These are phyloP conservation scores for Aegithalos caudatus DNA, from an alignment of 2,113 vertebrate species.

Conservation along the genomic window DNA sequence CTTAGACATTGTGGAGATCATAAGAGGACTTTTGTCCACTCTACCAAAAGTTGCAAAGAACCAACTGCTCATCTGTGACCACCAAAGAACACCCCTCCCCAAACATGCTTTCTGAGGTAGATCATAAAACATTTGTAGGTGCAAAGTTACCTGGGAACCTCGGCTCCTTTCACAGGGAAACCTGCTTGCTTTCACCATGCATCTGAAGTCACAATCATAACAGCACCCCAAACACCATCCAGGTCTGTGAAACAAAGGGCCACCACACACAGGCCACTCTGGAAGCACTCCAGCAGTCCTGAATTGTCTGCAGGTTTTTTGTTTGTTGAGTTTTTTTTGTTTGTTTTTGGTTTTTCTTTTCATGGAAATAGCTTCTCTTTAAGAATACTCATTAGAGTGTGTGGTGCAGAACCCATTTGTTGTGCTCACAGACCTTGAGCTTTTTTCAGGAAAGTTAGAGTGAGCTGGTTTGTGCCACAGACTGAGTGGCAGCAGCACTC, in stretches of 20 bases:
- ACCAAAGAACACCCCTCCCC: background rate
- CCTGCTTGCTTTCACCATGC: background rate
- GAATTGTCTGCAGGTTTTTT: background rate
- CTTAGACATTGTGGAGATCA: background rate
- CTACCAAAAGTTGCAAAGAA: background rate
- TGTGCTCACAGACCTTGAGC: background rate
- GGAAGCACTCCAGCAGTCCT: background rate
- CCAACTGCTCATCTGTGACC: background rate
- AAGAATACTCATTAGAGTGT: background rate
- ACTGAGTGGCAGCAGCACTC: background rate
- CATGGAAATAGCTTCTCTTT: background rate
- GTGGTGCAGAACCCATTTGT: background rate
- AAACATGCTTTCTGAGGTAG: background rate
- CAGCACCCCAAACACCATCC: background rate
- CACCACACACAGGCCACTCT: background rate
- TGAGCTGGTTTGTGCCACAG: background rate
- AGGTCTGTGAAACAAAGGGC: background rate
- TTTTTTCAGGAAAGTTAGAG: background rate
- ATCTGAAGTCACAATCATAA: background rate
- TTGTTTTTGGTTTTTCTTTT: background rate
- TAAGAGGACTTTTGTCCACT: background rate
- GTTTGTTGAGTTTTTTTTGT: too few species aligned
- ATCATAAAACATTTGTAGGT: background rate
- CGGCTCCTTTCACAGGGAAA: accelerated
- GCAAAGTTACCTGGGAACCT: background rate